Conservation (phyloP, 1,140 invertebrate species). For the Lutraria rhynchaena region DNA sequence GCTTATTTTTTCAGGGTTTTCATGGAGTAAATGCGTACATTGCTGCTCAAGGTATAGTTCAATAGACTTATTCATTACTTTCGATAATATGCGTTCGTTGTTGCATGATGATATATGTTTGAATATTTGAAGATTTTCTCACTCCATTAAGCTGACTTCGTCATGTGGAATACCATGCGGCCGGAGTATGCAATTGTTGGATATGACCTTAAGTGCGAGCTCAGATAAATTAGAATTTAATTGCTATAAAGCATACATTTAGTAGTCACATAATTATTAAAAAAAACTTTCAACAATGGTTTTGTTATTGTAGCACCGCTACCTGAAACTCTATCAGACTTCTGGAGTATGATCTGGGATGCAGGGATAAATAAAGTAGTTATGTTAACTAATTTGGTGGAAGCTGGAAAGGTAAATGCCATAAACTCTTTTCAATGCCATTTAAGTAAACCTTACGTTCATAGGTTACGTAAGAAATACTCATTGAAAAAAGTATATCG, state of each 20-base stretch:
- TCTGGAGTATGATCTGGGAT: slow-evolving; percentile 17
- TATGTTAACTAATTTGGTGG: slow-evolving; percentile 1
- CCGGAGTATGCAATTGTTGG: not conserved
- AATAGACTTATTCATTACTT: not conserved
- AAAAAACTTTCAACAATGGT: not conserved
- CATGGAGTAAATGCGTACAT: slow-evolving; percentile 9
- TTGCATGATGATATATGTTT: too few species aligned
- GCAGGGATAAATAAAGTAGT: not conserved
- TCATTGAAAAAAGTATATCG: too few species aligned
- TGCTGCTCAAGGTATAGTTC: slow-evolving; percentile 24
- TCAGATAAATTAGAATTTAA: too few species aligned
- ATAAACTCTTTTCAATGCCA: not conserved
- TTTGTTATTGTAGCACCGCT: not conserved
- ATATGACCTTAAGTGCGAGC: not conserved
- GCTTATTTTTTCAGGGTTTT: slow-evolving; percentile 20
- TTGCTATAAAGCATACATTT: too few species aligned
- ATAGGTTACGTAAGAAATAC: not conserved
- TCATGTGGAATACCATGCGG: not conserved
- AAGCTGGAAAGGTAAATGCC: slow-evolving; percentile 1
- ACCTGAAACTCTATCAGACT: not conserved
- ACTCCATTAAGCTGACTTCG: too few species aligned
- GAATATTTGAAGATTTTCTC: too few species aligned
- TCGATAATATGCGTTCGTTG: too few species aligned
- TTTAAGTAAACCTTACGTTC: not conserved
- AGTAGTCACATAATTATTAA: not conserved